Percentiles rank a stretch among this genome's conserved stretches.
Evolutionary conservation across 2,888 invertebrate genomes (phyloP).

Genomic region (Crepidodera aurea): DNA sequence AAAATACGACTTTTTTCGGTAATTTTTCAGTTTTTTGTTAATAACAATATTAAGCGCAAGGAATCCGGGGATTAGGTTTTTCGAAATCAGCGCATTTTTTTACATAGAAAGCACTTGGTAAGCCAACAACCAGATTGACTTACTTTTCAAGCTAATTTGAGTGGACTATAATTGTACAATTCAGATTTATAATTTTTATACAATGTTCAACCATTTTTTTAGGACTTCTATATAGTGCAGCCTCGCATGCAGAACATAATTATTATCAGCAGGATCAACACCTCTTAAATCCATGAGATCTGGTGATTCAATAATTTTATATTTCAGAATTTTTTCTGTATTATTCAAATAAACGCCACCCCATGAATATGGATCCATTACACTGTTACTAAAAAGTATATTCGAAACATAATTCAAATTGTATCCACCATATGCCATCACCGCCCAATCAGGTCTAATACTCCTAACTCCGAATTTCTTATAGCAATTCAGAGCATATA

Average conservation of each 20-base stretch:
- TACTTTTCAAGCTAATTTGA: too few relatives aligned
- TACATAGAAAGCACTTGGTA: too few relatives aligned
- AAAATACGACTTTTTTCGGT: too few relatives aligned
- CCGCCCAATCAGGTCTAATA: slow-evolving; percentile 66
- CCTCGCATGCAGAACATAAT: slow-evolving; percentile 70
- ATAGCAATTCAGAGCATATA: slow-evolving; percentile 73
- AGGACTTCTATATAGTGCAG: slow-evolving; percentile 70
- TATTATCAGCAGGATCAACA: slow-evolving; percentile 70
- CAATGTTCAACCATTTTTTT: slow-evolving; percentile 64
- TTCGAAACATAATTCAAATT: slow-evolving; percentile 73
- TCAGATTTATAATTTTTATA: too few relatives aligned
- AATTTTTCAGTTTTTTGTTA: too few relatives aligned
- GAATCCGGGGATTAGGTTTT: too few relatives aligned
- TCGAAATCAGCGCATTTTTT: too few relatives aligned
- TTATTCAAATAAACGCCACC: slow-evolving; percentile 80
- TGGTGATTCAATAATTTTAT: slow-evolving; percentile 82
- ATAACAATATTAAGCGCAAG: too few relatives aligned
- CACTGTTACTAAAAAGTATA: slow-evolving; percentile 83
- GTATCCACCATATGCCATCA: slow-evolving; percentile 82
- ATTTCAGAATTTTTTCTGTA: slow-evolving; percentile 71
- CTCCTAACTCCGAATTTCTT: slow-evolving; percentile 71
- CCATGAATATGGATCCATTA: slow-evolving; percentile 87
- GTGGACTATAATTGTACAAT: too few relatives aligned
- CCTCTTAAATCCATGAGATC: slow-evolving; percentile 86
- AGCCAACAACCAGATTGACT: too few relatives aligned